Conservation (phyloP, 2,113 vertebrate species). For the Haemorhous mexicanus region DNA sequence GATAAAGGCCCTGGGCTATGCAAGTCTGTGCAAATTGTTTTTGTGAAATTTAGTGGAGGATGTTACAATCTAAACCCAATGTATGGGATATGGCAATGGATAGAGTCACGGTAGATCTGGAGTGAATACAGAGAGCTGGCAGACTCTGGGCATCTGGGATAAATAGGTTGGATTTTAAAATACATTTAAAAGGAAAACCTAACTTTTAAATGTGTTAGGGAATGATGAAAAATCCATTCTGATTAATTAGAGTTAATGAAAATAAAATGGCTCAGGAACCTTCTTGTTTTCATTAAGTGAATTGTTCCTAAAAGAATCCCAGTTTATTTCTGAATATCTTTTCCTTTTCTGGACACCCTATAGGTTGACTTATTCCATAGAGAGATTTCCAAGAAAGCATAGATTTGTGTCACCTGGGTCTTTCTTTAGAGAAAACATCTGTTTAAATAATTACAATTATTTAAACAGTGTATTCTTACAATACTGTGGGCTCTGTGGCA, state of each 20-base stretch:
- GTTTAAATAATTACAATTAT: too few relatives aligned
- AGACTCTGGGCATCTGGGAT: neutral
- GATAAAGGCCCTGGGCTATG: neutral
- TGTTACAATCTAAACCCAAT: neutral
- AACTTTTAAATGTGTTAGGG: neutral
- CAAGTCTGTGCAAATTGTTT: neutral
- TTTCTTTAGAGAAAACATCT: neutral
- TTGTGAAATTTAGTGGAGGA: neutral
- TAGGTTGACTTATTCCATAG: neutral
- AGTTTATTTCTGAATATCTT: neutral
- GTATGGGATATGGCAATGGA: neutral
- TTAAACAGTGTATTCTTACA: too few relatives aligned
- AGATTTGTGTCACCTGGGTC: neutral
- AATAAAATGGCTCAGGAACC: neutral
- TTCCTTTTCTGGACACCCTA: neutral
- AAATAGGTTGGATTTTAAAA: neutral
- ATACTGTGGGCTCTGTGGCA: neutral
- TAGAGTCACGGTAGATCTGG: neutral
- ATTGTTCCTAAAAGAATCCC: neutral
- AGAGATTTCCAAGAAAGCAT: neutral
- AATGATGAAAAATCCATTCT: neutral
- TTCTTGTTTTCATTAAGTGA: neutral
- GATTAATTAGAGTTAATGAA: neutral
- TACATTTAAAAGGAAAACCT: neutral
- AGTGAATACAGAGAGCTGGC: neutral